Conservation (phyloP, 2,113 vertebrate species). For the Oncorhynchus gorbuscha region DNA sequence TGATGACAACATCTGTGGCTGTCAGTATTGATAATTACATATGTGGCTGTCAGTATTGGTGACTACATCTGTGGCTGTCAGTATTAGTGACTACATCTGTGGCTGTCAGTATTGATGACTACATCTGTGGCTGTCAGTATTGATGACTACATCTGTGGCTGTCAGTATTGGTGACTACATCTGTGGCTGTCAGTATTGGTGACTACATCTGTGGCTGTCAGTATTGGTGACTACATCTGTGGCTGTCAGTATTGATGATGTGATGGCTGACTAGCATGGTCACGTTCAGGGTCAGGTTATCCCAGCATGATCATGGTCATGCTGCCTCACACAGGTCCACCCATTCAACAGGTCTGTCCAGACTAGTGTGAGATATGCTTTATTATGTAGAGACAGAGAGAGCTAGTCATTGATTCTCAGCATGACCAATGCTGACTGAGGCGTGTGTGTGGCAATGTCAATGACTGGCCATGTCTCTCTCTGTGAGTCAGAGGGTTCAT, state of each 20-base stretch:
- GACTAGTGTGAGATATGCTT: not conserved
- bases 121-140: no score
- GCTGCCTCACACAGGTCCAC: not conserved
- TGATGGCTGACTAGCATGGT: not conserved
- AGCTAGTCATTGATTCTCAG: constrained; percentile 4
- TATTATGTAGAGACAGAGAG: not conserved
- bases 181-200: no score
- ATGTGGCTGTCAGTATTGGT: no score
- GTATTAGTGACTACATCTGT: no score
- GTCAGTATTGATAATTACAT: no score
- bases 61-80: no score
- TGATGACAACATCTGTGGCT: no score
- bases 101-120: rapidly evolving
- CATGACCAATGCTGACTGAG: constrained; percentile 17
- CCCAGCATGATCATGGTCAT: not conserved
- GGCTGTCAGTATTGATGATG: not conserved
- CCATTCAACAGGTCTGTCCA: no score
- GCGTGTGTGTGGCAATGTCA: constrained; percentile 16
- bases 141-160: no score
- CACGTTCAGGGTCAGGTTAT: not conserved
- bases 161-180: no score
- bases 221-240: not conserved
- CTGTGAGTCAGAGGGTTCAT: no score
- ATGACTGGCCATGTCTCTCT: not conserved
- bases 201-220: no score